A percentile compares a stretch with the other conserved stretches of the same genome.
phyloP scores from a whole-genome alignment of 2,888 invertebrate species.

The Amphiduros pacificus region DNA sequence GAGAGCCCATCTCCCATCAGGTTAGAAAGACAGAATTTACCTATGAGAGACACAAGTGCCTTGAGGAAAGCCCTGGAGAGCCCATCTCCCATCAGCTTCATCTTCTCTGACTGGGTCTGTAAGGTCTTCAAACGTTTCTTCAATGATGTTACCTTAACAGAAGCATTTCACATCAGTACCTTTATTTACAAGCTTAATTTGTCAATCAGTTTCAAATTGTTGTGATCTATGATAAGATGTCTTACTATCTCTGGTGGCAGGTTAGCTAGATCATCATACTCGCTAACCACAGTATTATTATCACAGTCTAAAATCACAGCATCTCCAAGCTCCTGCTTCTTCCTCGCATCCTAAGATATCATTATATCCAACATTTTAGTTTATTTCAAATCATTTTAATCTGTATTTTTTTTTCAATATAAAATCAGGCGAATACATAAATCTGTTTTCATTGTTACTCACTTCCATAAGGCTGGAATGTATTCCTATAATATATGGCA shows the following conservation, averaged over 20 bases:
- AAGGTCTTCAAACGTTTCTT: slow-evolving; percentile 75
- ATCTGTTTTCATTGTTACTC: too few species aligned
- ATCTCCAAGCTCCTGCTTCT: slow-evolving; percentile 85
- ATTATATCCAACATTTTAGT: too few species aligned
- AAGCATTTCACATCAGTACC: too few species aligned
- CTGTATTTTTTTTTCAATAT: not conserved
- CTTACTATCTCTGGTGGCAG: slow-evolving; percentile 86
- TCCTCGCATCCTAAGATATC: too few species aligned
- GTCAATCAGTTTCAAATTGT: too few species aligned
- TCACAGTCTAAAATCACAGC: slow-evolving; percentile 94
- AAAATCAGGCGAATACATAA: too few species aligned
- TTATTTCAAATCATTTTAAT: not conserved
- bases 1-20: slow-evolving; percentile 84
- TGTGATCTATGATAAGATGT: too few species aligned
- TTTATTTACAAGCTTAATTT: too few species aligned
- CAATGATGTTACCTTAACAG: slow-evolving; percentile 57
- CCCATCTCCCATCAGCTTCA: slow-evolving; percentile 73
- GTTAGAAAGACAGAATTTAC: slow-evolving; percentile 60
- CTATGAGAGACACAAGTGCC: slow-evolving; percentile 89
- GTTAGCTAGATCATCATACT: slow-evolving; percentile 86
- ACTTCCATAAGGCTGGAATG: slow-evolving; percentile 83
- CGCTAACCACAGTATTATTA: slow-evolving; percentile 80
- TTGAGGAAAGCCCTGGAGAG: slow-evolving; percentile 89
- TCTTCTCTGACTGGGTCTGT: slow-evolving; percentile 63
- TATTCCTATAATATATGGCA: slow-evolving; percentile 97